A percentile compares a stretch with the other conserved stretches of the same genome.
Conservation (phyloP, 2,113 vertebrate species). For the Prunella fulvescens region DNA sequence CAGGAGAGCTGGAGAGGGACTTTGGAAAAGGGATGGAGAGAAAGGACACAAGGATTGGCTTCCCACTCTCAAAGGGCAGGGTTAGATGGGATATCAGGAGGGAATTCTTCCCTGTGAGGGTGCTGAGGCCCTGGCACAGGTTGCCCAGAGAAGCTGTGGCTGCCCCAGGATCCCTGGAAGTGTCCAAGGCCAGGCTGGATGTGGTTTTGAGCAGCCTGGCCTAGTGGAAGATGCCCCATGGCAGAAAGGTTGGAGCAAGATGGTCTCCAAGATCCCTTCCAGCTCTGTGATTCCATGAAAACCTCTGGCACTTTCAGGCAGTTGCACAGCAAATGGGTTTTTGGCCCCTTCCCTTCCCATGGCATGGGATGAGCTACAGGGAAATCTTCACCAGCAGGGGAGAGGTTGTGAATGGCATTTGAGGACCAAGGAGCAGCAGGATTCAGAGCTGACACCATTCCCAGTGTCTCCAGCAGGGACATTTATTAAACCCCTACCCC, state of each 20-base stretch:
- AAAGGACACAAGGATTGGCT: neutral
- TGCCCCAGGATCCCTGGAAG: neutral
- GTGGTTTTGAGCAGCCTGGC: neutral
- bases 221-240: neutral
- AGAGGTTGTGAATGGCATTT: neutral
- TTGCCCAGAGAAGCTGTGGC: fast-evolving
- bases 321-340: neutral
- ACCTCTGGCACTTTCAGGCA: neutral
- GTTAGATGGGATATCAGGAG: neutral
- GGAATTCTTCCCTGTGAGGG: fast-evolving
- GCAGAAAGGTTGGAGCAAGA: neutral
- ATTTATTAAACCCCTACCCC: neutral
- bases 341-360: neutral
- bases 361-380: neutral
- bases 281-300: neutral
- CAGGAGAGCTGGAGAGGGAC: neutral
- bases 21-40: fast-evolving
- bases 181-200: neutral
- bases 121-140: fast-evolving
- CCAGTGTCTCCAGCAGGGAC: neutral
- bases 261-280: neutral
- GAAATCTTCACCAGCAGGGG: neutral
- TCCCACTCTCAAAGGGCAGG: neutral
- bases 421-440: neutral
- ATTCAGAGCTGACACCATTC: neutral